phyloP scores from a whole-genome alignment of 1,140 invertebrate genomes.

The Diplogasteroides magnus region DNA sequence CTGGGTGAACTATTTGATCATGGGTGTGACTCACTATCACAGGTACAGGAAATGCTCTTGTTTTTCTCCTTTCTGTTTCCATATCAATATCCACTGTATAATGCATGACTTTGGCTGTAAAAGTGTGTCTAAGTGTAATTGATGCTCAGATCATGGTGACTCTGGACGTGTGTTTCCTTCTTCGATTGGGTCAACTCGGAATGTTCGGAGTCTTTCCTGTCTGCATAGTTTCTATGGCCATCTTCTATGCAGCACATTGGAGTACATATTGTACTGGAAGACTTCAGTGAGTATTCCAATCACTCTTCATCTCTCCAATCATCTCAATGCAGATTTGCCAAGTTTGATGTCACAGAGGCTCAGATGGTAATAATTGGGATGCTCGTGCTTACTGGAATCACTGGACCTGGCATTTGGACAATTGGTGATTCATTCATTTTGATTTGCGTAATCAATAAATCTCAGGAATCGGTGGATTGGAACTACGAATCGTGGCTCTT shows the following conservation, averaged over 20 bases:
- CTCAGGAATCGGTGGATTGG: conserved; percentile 40
- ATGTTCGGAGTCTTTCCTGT: conserved; percentile 84
- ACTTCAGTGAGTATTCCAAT: conserved; percentile 70
- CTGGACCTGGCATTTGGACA: conserved; percentile 79
- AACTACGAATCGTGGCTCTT: conserved; percentile 37
- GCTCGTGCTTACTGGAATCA: conserved; percentile 76
- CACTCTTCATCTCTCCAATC: not conserved
- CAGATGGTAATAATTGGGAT: conserved; percentile 86
- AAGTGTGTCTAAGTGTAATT: conserved; percentile 53
- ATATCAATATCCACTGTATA: not conserved
- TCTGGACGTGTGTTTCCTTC: conserved; percentile 79
- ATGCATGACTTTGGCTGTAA: not conserved
- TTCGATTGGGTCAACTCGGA: conserved; percentile 72
- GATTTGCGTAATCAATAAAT: conserved; percentile 7
- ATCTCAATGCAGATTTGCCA: conserved; percentile 45
- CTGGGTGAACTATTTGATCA: conserved; percentile 97
- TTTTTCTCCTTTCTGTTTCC: not conserved
- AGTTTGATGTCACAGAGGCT: conserved; percentile 92
- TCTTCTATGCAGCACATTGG: conserved; percentile 99
- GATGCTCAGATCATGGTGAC: conserved; percentile 79
- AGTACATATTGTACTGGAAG: conserved; percentile 92
- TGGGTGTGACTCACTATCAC: conserved; percentile 78
- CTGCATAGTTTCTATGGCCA: conserved; percentile 81
- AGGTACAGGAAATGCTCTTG: conserved; percentile 46
- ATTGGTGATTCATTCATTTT: conserved; percentile 62